These are phyloP conservation scores for Ceyx cyanopectus DNA, from an alignment of 2,113 vertebrate genomes.

Conservation along the genomic window DNA sequence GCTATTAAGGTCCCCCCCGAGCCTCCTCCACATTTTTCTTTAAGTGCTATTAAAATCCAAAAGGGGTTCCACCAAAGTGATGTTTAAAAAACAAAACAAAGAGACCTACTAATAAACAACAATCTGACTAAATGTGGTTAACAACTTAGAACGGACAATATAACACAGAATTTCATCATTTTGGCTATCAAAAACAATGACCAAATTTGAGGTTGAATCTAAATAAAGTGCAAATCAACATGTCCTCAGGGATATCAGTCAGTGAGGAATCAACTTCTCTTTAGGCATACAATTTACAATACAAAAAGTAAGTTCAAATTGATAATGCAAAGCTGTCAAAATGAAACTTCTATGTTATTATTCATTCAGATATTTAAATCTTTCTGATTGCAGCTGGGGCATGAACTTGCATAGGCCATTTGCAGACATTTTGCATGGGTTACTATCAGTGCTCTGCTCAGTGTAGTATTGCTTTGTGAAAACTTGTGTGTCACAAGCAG, in stretches of 20 bases:
- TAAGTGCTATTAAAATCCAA: neutral
- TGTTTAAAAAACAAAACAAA: neutral
- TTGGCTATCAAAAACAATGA: neutral
- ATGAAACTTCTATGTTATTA: neutral
- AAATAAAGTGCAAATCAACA: neutral
- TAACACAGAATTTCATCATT: neutral
- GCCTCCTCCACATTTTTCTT: too few relatives aligned
- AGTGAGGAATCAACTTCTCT: neutral
- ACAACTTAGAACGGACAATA: neutral
- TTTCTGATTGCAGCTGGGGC: neutral
- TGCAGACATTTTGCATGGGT: neutral
- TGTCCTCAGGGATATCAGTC: neutral
- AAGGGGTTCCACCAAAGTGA: neutral
- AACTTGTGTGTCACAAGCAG: neutral
- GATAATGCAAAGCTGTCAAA: neutral
- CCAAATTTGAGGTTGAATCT: neutral
- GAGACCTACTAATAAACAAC: neutral
- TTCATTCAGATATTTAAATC: neutral
- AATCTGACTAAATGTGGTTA: neutral
- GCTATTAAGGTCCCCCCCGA: too few relatives aligned
- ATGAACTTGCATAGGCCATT: neutral
- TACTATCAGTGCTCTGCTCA: neutral
- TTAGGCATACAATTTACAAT: neutral
- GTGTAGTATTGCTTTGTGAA: rapidly evolving
- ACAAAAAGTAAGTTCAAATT: neutral